These are phyloP conservation scores for Cheilosia variabilis DNA, from an alignment of 2,888 invertebrate genomes.

Conservation along the genomic window DNA sequence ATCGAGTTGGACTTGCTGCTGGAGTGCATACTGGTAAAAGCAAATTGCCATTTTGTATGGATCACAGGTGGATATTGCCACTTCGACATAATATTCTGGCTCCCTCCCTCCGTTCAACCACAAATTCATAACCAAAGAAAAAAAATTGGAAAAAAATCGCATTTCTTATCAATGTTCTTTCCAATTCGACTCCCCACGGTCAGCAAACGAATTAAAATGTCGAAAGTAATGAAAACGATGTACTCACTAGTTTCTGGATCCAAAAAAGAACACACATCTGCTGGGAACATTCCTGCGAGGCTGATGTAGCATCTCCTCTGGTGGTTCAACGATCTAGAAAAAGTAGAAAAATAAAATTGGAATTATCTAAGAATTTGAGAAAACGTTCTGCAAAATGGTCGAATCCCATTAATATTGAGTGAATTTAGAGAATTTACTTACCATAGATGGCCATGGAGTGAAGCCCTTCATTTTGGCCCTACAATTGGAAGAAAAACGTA, in stretches of 20 bases:
- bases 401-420: constrained; percentile 10
- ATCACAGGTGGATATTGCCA: constrained; percentile 3
- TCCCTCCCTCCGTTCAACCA: background rate
- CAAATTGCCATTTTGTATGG: background rate
- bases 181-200: background rate
- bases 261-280: constrained; percentile 97
- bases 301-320: constrained; percentile 89
- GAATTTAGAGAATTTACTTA: constrained; percentile 85
- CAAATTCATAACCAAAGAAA: constrained; percentile 66
- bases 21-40: too few relatives aligned
- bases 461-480: constrained; percentile 99
- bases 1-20: background rate
- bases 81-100: background rate
- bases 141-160: constrained; percentile 47
- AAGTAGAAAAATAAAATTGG: constrained; percentile 36
- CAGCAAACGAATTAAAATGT: background rate
- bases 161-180: constrained; percentile 43
- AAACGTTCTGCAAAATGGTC: constrained; percentile 48
- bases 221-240: constrained; percentile 25
- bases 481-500: constrained; percentile 84
- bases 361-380: constrained; percentile 32
- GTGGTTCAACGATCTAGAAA: constrained; percentile 91
- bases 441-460: constrained; percentile 98
- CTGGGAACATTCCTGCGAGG: constrained; percentile 89
- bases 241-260: constrained; percentile 97